Conservation (phyloP, 2,797 vertebrate species). For the Manis crassicaudata region DNA sequence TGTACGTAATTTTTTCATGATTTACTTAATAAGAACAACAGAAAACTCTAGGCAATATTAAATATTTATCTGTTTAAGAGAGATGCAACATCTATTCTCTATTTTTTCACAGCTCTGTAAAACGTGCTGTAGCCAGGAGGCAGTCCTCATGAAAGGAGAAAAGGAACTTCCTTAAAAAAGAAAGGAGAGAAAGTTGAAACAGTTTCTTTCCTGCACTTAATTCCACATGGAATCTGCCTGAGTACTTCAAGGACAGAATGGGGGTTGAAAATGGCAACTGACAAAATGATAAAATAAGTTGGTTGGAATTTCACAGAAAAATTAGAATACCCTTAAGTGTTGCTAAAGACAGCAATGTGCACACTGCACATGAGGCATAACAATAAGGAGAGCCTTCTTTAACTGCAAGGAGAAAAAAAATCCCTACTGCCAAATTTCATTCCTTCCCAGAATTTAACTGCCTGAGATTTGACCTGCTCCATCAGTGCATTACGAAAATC, state of each 20-base stretch:
- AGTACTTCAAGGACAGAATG: slow-evolving; percentile 70
- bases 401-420: slow-evolving; percentile 68
- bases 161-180: slow-evolving; percentile 57
- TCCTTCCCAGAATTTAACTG: slow-evolving; percentile 79
- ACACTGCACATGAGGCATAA: neutral
- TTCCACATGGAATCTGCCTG: slow-evolving; percentile 66
- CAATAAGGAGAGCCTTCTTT: slow-evolving; percentile 57
- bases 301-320: slow-evolving; percentile 69
- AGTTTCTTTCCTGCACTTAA: slow-evolving; percentile 75
- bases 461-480: slow-evolving; percentile 71
- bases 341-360: slow-evolving; percentile 50
- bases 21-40: slow-evolving; percentile 40
- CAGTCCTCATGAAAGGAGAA: slow-evolving; percentile 43
- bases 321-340: slow-evolving; percentile 68
- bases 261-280: slow-evolving; percentile 68
- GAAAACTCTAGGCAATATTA: neutral
- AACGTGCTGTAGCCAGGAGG: slow-evolving; percentile 54
- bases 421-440: slow-evolving; percentile 74
- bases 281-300: slow-evolving; percentile 72
- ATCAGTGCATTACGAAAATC: slow-evolving; percentile 73
- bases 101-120: slow-evolving; percentile 52
- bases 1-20: neutral
- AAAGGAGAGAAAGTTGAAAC: slow-evolving; percentile 47
- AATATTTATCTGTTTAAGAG: slow-evolving; percentile 60
- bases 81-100: slow-evolving; percentile 61